Conservation (phyloP, 1,140 invertebrate genomes). For the Araneus ventricosus region DNA sequence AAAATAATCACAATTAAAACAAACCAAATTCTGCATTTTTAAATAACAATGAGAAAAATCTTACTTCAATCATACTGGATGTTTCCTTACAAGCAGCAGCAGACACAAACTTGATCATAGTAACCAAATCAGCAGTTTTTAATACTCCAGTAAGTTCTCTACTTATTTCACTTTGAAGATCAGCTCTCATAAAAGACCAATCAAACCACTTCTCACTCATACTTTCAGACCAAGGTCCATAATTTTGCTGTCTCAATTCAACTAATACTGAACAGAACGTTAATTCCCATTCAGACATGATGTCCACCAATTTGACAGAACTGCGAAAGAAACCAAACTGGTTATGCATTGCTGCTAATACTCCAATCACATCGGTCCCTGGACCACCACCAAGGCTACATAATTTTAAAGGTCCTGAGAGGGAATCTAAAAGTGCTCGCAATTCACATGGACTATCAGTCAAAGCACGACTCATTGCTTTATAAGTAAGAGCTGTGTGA, state of each 20-base stretch:
- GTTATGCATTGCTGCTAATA: background rate
- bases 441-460: background rate
- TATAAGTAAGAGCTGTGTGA: background rate
- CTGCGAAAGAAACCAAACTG: background rate
- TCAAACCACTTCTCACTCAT: background rate
- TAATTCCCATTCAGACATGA: background rate
- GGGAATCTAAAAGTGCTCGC: background rate
- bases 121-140: background rate
- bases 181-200: background rate
- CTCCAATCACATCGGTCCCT: conserved; percentile 18
- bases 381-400: conserved; percentile 50
- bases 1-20: background rate
- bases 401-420: background rate
- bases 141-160: background rate
- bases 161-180: background rate
- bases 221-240: background rate
- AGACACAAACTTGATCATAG: conserved; percentile 36
- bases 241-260: background rate
- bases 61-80: conserved; percentile 25
- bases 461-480: background rate
- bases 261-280: background rate
- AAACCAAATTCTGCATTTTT: too few species aligned
- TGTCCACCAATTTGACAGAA: background rate
- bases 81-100: conserved; percentile 3
- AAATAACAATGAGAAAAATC: background rate